Percentiles rank a stretch among this genome's conserved stretches.
These are phyloP conservation scores for Galeopterus variegatus DNA, from an alignment of 2,113 vertebrate species.

Conservation along the genomic window DNA sequence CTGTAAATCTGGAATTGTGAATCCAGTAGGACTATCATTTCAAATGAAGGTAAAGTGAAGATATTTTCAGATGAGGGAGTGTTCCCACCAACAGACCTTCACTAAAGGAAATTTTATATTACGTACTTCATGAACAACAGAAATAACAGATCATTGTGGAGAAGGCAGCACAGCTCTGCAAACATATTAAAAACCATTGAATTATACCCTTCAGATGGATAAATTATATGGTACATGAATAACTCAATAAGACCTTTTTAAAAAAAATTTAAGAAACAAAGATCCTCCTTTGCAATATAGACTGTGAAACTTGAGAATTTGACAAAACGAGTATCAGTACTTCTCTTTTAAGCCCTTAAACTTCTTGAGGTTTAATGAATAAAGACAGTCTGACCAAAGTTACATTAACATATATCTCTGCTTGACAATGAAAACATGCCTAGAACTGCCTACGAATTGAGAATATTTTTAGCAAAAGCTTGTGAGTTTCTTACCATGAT, in stretches of 20 bases:
- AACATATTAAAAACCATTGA: slow-evolving; percentile 13
- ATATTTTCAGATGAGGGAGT: slow-evolving; percentile 14
- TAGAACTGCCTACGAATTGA: slow-evolving; percentile 9
- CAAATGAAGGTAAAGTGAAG: slow-evolving; percentile 10
- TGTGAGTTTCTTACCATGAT: neutral
- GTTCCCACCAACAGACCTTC: slow-evolving; percentile 33
- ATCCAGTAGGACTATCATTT: neutral
- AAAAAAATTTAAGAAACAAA: neutral
- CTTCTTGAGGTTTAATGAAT: neutral
- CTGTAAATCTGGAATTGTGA: neutral
- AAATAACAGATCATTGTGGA: neutral
- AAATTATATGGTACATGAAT: neutral
- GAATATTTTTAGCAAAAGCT: neutral
- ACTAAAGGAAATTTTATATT: neutral
- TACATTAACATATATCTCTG: neutral
- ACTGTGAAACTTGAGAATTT: neutral
- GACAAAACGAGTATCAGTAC: neutral
- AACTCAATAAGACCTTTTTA: neutral
- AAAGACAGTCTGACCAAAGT: neutral
- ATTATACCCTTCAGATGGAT: neutral
- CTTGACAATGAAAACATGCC: neutral
- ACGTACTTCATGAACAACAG: slow-evolving; percentile 22
- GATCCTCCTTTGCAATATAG: neutral
- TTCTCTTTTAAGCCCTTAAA: neutral
- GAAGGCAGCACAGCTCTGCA: neutral